phyloP scores from a whole-genome alignment of 2,113 vertebrate species.

The Thalassoma bifasciatum region DNA sequence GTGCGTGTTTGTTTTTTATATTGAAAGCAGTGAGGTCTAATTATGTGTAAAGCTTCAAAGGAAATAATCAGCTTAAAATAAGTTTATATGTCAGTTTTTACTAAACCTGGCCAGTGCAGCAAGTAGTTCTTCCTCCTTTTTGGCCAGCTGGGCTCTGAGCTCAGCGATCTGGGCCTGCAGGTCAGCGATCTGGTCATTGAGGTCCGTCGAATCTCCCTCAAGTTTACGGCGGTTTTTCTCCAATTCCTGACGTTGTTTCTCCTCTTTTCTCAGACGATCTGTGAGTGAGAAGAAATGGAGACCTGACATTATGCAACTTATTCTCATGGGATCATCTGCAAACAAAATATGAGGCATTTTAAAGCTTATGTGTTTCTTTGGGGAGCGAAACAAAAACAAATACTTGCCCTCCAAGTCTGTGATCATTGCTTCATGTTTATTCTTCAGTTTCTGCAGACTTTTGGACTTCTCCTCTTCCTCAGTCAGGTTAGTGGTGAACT shows the following conservation, averaged over 20 bases:
- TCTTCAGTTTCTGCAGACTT: constrained; percentile 96
- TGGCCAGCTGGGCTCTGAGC: constrained; percentile 93
- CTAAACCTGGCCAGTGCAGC: constrained; percentile 89
- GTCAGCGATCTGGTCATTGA: constrained; percentile 93
- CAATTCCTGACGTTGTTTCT: constrained; percentile 93
- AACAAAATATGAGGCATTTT: no score
- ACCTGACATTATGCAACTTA: not conserved
- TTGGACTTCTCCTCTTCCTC: constrained; percentile 99
- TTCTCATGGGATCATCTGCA: not conserved
- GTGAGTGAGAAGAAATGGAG: not conserved
- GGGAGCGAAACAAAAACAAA: not conserved
- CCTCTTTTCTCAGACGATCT: constrained; percentile 95
- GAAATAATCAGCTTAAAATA: not conserved
- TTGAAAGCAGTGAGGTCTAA: no score
- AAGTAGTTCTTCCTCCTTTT: constrained; percentile 96
- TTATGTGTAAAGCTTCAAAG: no score
- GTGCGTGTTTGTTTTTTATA: no score
- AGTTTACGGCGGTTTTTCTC: constrained; percentile 97
- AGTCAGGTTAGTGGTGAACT: constrained; percentile 92
- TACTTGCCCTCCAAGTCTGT: constrained; percentile 92
- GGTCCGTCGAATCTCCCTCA: constrained; percentile 93
- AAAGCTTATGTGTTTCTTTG: no score
- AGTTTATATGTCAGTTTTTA: not conserved
- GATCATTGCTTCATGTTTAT: constrained; percentile 98
- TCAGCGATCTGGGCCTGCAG: constrained; percentile 97